Base-by-base conservation (phyloP, 2,797 vertebrate species). In the Acipenser ruthenus region DNA sequence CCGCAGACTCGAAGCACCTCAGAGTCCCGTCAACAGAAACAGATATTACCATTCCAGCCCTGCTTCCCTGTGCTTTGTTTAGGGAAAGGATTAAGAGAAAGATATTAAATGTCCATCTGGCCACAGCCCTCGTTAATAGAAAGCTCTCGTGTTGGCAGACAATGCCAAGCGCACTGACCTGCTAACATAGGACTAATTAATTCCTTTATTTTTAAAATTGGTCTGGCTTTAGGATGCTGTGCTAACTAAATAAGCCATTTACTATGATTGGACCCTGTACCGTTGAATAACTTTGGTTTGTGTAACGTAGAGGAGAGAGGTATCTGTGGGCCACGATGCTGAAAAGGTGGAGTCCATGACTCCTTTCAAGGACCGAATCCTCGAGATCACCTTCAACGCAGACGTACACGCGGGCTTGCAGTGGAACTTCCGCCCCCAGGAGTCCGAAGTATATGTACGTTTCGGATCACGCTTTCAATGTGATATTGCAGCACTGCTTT, bases 321-420 rank as follows among this genome's bases (percentile, higher is more conserved):
- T 4, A 37, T 37, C 23, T 37, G 23, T 4, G 23, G 93, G 89
- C 0, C 87, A 90, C 52, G 59, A 78, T 18, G 10, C 88, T 0
- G 92, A 90, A 6, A 86, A 84, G 71, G 86, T 99, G 72, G 94
- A 88, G 75, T 83, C 77, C 6, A 99, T 98, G 96, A 77, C 76
- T 65, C 93, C 95, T 0, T 82, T 98, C 65, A 88, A 89, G 65
- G 92, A 93, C 0, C 90, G 94, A 0, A 52, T 92, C 67, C 77
- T 99, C 71, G 94, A 90, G 85, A 76, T 99, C 50, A 90, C 89
- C 0, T 99, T 99, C 75, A 98, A 98, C 74, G 96, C 96, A 0
- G 95, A 98, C 72, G 94, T 94, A 0, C 96, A 99, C 6, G 88
- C 96, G 78, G 94, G 94, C 84, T 88, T 98, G 65, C 93, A 94